phyloP scores from a whole-genome alignment of 2,888 invertebrate genomes.

The Osedax frankpressi region DNA sequence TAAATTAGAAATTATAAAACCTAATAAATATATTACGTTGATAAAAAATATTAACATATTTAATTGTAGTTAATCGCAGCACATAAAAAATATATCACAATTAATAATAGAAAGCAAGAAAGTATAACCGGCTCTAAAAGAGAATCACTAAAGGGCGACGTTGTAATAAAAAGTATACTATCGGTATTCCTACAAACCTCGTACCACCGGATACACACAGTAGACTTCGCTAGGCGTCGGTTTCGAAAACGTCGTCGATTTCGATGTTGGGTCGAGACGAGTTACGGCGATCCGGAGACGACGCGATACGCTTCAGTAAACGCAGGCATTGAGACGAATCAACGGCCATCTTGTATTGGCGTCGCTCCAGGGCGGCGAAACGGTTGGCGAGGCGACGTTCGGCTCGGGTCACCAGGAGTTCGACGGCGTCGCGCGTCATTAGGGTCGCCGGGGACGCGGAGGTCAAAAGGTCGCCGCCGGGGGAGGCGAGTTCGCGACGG shows the following conservation, averaged over 20 bases:
- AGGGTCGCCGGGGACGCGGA: neutral
- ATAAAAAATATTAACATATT: too few species aligned
- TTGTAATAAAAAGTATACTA: too few species aligned
- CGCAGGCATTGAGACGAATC: neutral
- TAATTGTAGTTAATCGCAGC: too few species aligned
- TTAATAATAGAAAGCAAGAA: too few species aligned
- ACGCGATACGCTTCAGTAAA: neutral
- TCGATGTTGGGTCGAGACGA: neutral
- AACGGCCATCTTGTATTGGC: neutral
- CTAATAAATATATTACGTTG: too few species aligned
- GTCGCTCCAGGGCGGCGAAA: neutral
- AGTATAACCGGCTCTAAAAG: too few species aligned
- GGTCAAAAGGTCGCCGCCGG: neutral
- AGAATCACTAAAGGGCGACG: too few species aligned
- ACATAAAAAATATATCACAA: too few species aligned
- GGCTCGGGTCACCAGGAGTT: neutral
- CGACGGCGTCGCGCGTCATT: neutral
- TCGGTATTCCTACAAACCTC: too few species aligned
- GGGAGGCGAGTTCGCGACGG: too few species aligned
- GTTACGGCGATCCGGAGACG: neutral
- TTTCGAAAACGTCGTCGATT: neutral
- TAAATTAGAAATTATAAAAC: too few species aligned
- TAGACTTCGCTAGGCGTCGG: neutral
- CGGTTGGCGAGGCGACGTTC: neutral
- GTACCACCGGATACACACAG: too few species aligned